phyloP scores from a whole-genome alignment of 2,888 invertebrate genomes.

The Calliphora vomitoria region DNA sequence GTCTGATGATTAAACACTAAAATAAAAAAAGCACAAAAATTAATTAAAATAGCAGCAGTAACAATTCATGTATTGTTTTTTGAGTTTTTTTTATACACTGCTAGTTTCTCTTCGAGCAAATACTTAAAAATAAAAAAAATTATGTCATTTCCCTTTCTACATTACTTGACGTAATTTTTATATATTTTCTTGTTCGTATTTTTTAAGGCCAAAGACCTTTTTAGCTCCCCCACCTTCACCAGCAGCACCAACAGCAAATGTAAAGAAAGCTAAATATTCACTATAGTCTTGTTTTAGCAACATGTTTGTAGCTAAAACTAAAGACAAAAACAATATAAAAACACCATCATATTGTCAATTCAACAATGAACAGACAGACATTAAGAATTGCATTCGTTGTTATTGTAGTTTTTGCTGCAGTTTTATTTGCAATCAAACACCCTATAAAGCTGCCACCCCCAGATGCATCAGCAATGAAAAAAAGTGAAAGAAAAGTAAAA shows the following conservation, averaged over 20 bases:
- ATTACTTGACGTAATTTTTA: constrained; percentile 43
- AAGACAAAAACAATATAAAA: constrained; percentile 48
- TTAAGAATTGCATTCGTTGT: constrained; percentile 43
- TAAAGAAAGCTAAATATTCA: background rate
- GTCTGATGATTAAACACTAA: too few relatives aligned
- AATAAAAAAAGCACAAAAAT: background rate
- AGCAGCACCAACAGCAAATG: constrained; percentile 38
- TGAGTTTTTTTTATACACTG: background rate
- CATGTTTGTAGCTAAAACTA: constrained; percentile 52
- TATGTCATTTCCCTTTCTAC: constrained; percentile 73
- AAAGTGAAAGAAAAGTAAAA: background rate
- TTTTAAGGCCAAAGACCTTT: constrained; percentile 73
- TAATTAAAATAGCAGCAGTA: constrained; percentile 7
- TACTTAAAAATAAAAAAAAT: constrained; percentile 50
- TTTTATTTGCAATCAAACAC: constrained; percentile 50
- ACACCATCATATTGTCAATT: constrained; percentile 68
- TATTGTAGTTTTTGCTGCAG: constrained; percentile 12
- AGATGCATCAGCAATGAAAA: background rate
- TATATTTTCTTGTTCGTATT: constrained; percentile 29
- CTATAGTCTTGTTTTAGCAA: constrained; percentile 44
- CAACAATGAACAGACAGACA: constrained; percentile 51
- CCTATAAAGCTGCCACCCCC: constrained; percentile 30
- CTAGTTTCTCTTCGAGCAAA: constrained; percentile 8
- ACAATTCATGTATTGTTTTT: background rate
- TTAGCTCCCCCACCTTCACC: constrained; percentile 48